These are phyloP conservation scores for Eira barbara DNA, from an alignment of 2,113 vertebrate genomes.

Conservation along the genomic window DNA sequence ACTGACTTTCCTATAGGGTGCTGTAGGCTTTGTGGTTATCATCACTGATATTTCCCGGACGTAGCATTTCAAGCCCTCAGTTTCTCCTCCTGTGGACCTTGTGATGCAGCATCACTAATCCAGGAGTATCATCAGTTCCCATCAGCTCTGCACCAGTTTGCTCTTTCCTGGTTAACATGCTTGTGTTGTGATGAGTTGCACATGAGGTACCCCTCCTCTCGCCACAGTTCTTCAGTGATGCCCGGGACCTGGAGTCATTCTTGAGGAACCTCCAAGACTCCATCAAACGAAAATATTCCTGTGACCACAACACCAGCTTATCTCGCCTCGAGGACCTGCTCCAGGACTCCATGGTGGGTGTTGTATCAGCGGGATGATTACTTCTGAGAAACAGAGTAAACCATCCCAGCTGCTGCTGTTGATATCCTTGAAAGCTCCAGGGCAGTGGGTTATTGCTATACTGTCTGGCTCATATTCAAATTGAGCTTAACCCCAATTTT, in stretches of 20 bases:
- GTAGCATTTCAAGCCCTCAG: neutral
- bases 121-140: neutral
- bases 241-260: conserved; percentile 92
- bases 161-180: neutral
- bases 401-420: conserved; percentile 35
- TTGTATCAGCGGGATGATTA: conserved; percentile 35
- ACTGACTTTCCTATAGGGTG: neutral
- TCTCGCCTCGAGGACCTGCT: conserved; percentile 96
- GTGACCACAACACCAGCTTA: conserved; percentile 92
- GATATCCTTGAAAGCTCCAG: conserved; percentile 55
- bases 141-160: neutral
- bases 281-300: conserved; percentile 96
- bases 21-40: neutral
- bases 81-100: neutral
- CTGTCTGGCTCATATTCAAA: neutral
- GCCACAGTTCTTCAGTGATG: conserved; percentile 92
- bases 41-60: neutral
- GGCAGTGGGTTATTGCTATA: neutral
- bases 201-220: neutral
- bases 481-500: conserved; percentile 13
- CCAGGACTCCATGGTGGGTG: conserved; percentile 98
- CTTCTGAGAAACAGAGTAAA: conserved; percentile 55
- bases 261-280: conserved; percentile 95
- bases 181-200: neutral
- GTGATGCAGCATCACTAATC: neutral